Conservation (phyloP, 2,888 invertebrate genomes). For the Gastracanthus pulcherrimus region DNA sequence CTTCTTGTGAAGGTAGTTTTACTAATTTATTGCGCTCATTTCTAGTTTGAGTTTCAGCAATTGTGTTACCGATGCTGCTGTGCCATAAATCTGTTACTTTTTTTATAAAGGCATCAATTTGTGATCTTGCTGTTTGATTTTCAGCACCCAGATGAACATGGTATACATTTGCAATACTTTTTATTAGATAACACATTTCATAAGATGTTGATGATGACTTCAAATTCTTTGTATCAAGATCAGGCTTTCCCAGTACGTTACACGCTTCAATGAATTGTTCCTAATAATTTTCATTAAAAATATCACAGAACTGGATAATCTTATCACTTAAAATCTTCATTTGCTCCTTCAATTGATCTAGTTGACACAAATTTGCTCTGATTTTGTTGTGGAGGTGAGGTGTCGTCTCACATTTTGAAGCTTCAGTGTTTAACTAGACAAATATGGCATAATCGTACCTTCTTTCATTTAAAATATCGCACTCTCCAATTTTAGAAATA, state of each 20-base stretch:
- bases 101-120: neutral
- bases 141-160: neutral
- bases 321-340: neutral
- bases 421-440: neutral
- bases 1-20: conserved; percentile 25
- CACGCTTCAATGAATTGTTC: neutral
- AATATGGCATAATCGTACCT: neutral
- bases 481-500: neutral
- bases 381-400: neutral
- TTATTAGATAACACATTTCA: neutral
- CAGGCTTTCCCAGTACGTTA: neutral
- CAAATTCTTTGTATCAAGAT: neutral
- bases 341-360: neutral
- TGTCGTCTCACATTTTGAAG: neutral
- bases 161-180: neutral
- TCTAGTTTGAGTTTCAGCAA: conserved; percentile 15
- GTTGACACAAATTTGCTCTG: neutral
- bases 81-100: neutral
- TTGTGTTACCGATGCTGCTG: conserved; percentile 29
- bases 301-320: neutral
- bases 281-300: conserved; percentile 1
- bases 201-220: neutral
- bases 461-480: neutral
- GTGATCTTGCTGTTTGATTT: neutral
- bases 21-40: conserved; percentile 3